These are phyloP conservation scores for Cephus sareptanus DNA, from an alignment of 2,888 invertebrate genomes.

Conservation along the genomic window DNA sequence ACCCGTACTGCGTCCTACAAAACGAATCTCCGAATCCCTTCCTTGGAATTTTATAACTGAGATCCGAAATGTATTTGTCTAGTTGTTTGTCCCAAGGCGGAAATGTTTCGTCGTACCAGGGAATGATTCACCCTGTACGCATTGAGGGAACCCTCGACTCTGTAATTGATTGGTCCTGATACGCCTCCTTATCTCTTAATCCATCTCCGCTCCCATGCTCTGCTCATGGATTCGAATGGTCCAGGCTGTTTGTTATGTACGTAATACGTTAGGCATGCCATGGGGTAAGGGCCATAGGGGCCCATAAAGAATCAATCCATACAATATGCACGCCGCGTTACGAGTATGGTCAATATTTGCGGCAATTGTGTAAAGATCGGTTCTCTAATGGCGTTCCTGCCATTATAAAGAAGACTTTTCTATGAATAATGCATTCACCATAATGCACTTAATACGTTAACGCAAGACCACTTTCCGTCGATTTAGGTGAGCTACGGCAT, in stretches of 20 bases:
- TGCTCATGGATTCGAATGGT: conserved; percentile 37
- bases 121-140: conserved; percentile 24
- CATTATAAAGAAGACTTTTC: conserved; percentile 30
- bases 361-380: conserved; percentile 51
- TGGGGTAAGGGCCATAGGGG: conserved; percentile 25
- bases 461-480: background rate
- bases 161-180: conserved; percentile 64
- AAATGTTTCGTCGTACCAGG: background rate
- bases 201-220: conserved; percentile 51
- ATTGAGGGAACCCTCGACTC: conserved; percentile 49
- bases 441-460: background rate
- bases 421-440: conserved; percentile 48
- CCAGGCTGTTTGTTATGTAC: conserved; percentile 36
- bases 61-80: background rate
- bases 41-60: background rate
- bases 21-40: background rate
- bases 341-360: conserved; percentile 57
- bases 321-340: conserved; percentile 39
- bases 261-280: conserved; percentile 28
- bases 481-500: background rate
- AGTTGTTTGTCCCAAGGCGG: background rate
- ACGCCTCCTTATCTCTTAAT: conserved; percentile 63
- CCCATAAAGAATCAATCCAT: conserved; percentile 57
- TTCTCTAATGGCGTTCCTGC: conserved; percentile 27
- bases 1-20: conserved; percentile 18